Base-by-base conservation (phyloP, 2,888 invertebrate genomes). In the Sinopyrophorus schimmeli region DNA sequence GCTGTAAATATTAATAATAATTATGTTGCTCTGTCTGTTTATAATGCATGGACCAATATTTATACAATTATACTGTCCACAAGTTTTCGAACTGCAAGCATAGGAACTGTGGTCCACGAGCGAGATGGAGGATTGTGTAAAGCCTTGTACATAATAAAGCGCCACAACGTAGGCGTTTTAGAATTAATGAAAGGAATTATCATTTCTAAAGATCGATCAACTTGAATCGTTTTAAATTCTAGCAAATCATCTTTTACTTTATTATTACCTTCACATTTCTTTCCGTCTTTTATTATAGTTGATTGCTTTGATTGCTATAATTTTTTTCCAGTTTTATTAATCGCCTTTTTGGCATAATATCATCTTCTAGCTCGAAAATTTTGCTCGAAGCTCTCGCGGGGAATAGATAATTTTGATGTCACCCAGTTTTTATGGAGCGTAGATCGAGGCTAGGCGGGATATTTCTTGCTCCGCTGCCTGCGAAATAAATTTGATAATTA, bases 401-500 rank as follows among this genome's bases (percentile, higher is more conserved):
- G 35, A 16, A 35, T 35, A 12, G 35, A 24, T 35, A 35, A 35
- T 35, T 35, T 35, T 32, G 23, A 35, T 47, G 47, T 47, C 47
- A 34, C 41, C 47, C 34, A 35, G 28, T 41, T 47, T 47, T 47
- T 47, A 47, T 21, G 41, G 27, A 17, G 21, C 44, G 34, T 20
- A 27, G 26, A 41, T 41, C 39, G 39, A 40, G 28, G 39, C 39
- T 40, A 30, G 28, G 28, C 39, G 21, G 32, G 34, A 30, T 31
- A 43, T 38, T 43, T 49, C 31, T 34, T 43, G 49, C 49, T 31
- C 38, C 26, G 49, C 26, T 38, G 38, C 26, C 32, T 38, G 37
- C 43, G 34, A 49, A 50, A 40, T 40, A 50, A 44, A 50, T 50
- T 50, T 39, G 44, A 43, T 44, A 44, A 50, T 44, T 44, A 44